Evolutionary conservation across 2,113 vertebrate species (phyloP), one percentile per base, ranked within the genome.

Genomic region (Takifugu flavidus): DNA sequence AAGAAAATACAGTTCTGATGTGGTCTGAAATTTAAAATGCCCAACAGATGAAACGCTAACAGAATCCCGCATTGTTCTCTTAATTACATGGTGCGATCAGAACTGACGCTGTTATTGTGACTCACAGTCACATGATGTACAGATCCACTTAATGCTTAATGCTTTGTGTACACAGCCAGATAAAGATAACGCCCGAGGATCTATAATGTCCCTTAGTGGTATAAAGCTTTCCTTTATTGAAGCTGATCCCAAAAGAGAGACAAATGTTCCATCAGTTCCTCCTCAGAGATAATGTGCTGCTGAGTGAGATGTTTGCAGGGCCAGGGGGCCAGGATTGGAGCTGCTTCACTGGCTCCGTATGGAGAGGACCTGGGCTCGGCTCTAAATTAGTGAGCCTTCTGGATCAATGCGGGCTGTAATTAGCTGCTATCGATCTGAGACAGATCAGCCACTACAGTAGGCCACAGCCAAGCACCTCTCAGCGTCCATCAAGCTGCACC

Each of bases 391-490:
- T 65, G 67, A 77, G 83, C 66, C 75, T 77, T 81, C 75, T 75
- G 60, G 87, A 91, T 88, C 86, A 90, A 90, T 91, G 86, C 77
- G 77, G 75, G 76, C 77, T 83, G 83, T 91, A 92, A 92, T 92
- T 90, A 90, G 91, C 87, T 84, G 62, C 69, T 89, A 91, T 91
- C 89, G 91, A 91, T 91, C 79, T 56, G 44, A 73, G 84, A 81
- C 74, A 79, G 86, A 88, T 89, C 84, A 87, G 87, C 86, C 83
- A 79, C 79, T 84, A 88, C 81, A 79, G 86, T 80, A 82, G 83
- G 82, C 83, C 82, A 83, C 82, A 78, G 82, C 78, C 81, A 84
- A 84, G 79, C 82, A 79, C 83, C 79, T 84, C 82, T 83, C 82
- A 74, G 80, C 49, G 78, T 86, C 80, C 83, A 86, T 88, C 84